Conservation (phyloP, 1,140 invertebrate species). For the Maniola jurtina region DNA sequence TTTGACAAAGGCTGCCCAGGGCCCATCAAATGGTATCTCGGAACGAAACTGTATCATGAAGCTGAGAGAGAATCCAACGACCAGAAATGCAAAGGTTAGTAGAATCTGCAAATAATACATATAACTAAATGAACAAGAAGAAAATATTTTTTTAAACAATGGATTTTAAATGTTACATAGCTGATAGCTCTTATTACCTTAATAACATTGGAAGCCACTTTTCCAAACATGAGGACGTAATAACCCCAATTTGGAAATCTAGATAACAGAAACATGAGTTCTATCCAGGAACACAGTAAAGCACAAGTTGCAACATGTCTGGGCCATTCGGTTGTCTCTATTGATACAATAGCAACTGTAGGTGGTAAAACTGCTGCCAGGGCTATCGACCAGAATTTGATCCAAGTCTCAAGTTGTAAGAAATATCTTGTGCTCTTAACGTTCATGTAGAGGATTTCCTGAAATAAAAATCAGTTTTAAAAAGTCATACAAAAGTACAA, state of each 20-base stretch:
- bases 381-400: constrained; percentile 64
- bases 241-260: constrained; percentile 78
- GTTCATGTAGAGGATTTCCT: constrained; percentile 75
- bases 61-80: constrained; percentile 78
- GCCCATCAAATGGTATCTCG: constrained; percentile 67
- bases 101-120: constrained; percentile 67
- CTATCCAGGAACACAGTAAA: constrained; percentile 77
- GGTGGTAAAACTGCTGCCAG: constrained; percentile 53
- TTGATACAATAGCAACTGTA: constrained; percentile 37
- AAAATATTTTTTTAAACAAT: constrained; percentile 1
- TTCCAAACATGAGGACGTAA: constrained; percentile 79
- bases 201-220: constrained; percentile 73
- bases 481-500: neutral
- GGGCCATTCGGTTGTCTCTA: constrained; percentile 61
- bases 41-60: constrained; percentile 79
- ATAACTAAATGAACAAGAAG: neutral
- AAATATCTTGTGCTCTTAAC: constrained; percentile 68
- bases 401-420: constrained; percentile 71
- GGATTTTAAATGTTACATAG: too few species aligned
- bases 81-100: constrained; percentile 71
- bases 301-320: constrained; percentile 76
- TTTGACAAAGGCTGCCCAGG: constrained; percentile 74
- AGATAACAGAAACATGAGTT: constrained; percentile 78
- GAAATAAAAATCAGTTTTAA: constrained; percentile 39
- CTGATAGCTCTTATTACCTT: constrained; percentile 63